Conservation (phyloP, 2,888 invertebrate genomes). For the Ophioninae sp. region DNA sequence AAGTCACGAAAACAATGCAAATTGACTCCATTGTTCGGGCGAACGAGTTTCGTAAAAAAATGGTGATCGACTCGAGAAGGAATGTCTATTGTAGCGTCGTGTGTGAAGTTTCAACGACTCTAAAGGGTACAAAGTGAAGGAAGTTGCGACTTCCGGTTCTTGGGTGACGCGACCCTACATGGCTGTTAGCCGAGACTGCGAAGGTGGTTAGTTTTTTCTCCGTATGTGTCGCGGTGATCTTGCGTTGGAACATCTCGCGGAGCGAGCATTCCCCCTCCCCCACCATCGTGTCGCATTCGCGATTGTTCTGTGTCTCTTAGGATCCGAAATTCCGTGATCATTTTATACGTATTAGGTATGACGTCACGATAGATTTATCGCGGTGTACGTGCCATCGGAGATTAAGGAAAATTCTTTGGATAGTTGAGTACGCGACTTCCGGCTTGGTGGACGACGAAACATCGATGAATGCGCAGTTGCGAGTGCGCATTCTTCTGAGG, state of each 20-base stretch:
- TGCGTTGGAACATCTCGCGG: conserved; percentile 12
- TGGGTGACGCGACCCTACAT: conserved; percentile 34
- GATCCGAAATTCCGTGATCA: conserved; percentile 45
- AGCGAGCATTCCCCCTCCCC: conserved; percentile 21
- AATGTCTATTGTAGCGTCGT: conserved; percentile 15
- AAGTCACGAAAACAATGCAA: background rate
- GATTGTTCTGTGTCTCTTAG: conserved; percentile 9
- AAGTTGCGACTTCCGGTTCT: conserved; percentile 58
- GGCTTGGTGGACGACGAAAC: conserved; percentile 26
- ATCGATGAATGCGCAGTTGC: background rate
- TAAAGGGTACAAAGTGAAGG: conserved; percentile 42
- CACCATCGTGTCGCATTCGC: background rate
- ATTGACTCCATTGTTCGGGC: background rate
- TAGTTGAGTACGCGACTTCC: conserved; percentile 41
- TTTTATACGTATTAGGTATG: background rate
- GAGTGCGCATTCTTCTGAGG: background rate
- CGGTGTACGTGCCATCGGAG: background rate
- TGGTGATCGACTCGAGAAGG: background rate
- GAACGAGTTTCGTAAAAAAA: background rate
- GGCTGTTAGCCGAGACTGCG: conserved; percentile 36
- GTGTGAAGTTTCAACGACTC: conserved; percentile 39
- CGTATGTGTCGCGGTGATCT: background rate
- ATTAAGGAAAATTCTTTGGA: conserved; percentile 33
- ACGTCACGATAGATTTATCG: background rate
- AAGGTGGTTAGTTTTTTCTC: conserved; percentile 20